phyloP scores from a whole-genome alignment of 2,888 invertebrate species.

The Acronicta psi region DNA sequence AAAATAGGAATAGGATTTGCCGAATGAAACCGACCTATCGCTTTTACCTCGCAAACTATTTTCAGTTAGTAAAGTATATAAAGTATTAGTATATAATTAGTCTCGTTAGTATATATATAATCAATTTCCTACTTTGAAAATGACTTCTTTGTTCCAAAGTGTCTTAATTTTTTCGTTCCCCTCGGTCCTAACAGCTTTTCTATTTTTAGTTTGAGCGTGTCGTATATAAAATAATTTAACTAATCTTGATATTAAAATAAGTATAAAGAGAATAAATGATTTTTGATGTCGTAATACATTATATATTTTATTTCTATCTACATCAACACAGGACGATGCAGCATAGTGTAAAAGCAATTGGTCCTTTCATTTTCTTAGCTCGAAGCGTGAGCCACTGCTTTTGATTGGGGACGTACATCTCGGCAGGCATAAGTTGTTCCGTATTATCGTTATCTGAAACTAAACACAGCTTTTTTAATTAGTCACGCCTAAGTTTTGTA shows the following conservation, averaged over 20 bases:
- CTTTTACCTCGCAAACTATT: too few species aligned
- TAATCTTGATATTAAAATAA: constrained; percentile 13
- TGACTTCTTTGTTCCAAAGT: too few species aligned
- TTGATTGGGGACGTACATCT: constrained; percentile 98
- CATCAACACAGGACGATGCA: constrained; percentile 70
- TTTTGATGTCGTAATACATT: constrained; percentile 30
- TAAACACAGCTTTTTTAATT: constrained; percentile 6
- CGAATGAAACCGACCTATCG: too few species aligned
- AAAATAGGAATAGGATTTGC: too few species aligned
- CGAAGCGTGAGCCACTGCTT: constrained; percentile 95
- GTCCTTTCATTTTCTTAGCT: constrained; percentile 86
- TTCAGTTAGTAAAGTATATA: too few species aligned
- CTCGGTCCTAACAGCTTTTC: neutral
- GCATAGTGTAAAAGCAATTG: constrained; percentile 76
- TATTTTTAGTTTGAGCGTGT: neutral
- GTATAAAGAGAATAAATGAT: constrained; percentile 31
- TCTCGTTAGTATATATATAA: too few species aligned
- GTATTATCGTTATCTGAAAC: constrained; percentile 82
- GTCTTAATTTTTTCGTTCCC: too few species aligned
- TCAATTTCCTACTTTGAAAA: too few species aligned
- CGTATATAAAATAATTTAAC: neutral
- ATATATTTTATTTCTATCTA: constrained; percentile 57
- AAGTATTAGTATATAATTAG: too few species aligned
- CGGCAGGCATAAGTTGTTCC: constrained; percentile 94
- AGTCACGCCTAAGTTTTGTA: too few species aligned